Conservation (phyloP, 2,888 invertebrate genomes). For the Pilophorus perplexus region DNA sequence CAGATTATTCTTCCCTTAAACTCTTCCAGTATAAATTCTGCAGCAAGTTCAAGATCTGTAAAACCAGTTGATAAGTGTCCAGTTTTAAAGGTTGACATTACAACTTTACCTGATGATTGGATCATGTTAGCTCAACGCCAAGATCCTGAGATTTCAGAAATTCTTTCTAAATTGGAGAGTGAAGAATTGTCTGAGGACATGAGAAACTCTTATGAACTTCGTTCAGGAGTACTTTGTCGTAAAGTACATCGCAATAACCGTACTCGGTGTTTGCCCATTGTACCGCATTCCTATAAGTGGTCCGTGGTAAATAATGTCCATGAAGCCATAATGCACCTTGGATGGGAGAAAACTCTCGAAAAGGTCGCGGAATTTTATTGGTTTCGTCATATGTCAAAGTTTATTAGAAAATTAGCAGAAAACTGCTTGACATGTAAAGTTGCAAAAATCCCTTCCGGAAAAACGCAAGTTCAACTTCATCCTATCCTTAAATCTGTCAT, state of each 20-base stretch:
- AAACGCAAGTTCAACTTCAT: background rate
- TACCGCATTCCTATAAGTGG: slow-evolving; percentile 2
- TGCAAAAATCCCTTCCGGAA: slow-evolving; percentile 50
- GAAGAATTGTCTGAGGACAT: slow-evolving; percentile 13
- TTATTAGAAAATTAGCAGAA: slow-evolving; percentile 50
- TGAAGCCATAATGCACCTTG: slow-evolving; percentile 19
- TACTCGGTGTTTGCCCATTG: slow-evolving; percentile 17
- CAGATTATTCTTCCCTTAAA: background rate
- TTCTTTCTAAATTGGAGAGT: slow-evolving; percentile 3
- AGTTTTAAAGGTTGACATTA: slow-evolving; percentile 16
- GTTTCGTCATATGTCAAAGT: slow-evolving; percentile 35
- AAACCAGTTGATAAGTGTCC: background rate
- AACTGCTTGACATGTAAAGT: slow-evolving; percentile 51
- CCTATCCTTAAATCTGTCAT: slow-evolving; percentile 49
- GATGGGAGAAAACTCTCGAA: too few species aligned
- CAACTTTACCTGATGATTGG: slow-evolving; percentile 19
- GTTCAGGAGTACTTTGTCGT: slow-evolving; percentile 41
- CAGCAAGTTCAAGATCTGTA: background rate
- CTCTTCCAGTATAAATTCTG: background rate
- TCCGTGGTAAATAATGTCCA: slow-evolving; percentile 8
- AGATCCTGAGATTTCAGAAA: slow-evolving; percentile 5
- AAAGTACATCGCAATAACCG: slow-evolving; percentile 47
- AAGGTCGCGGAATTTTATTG: too few species aligned
- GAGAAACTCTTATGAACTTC: slow-evolving; percentile 39
- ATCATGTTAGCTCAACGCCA: slow-evolving; percentile 14